A percentile compares a stretch with the other conserved stretches of the same genome.
Conservation (phyloP, 2,888 invertebrate genomes). For the Spilosoma lubricipeda region DNA sequence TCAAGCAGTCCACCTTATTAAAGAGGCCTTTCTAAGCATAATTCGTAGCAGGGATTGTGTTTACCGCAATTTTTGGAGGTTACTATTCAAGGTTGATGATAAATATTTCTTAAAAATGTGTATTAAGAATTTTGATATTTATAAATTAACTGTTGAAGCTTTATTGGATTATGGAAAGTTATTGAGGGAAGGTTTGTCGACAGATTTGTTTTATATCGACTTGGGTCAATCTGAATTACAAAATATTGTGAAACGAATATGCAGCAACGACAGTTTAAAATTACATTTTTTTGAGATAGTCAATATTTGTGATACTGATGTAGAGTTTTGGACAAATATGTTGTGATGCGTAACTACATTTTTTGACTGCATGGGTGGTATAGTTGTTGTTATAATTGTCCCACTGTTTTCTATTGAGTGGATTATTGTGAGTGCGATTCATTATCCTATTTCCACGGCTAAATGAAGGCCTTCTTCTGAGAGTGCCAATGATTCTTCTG, state of each 20-base stretch:
- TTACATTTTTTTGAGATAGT: constrained; percentile 77
- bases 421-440: no score
- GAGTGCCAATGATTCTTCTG: no score
- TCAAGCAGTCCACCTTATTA: constrained; percentile 54
- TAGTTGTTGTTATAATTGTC: no score
- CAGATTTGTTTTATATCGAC: constrained; percentile 78
- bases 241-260: constrained; percentile 73
- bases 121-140: constrained; percentile 66
- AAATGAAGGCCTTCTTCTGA: no score
- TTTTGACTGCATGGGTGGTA: no score
- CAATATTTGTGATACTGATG: constrained; percentile 71
- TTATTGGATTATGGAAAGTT: constrained; percentile 76
- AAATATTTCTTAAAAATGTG: constrained; percentile 66
- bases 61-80: constrained; percentile 71
- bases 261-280: constrained; percentile 69
- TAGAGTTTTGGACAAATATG: constrained; percentile 76
- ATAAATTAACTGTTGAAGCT: constrained; percentile 66
- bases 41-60: constrained; percentile 58
- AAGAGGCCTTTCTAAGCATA: constrained; percentile 54
- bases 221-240: constrained; percentile 83
- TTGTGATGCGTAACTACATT: constrained; percentile 28
- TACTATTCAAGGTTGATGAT: constrained; percentile 64
- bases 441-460: no score
- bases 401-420: no score
- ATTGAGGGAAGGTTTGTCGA: constrained; percentile 69